Evolutionary conservation across 1,140 invertebrate genomes (phyloP).

Genomic region (Fopius arisanus): DNA sequence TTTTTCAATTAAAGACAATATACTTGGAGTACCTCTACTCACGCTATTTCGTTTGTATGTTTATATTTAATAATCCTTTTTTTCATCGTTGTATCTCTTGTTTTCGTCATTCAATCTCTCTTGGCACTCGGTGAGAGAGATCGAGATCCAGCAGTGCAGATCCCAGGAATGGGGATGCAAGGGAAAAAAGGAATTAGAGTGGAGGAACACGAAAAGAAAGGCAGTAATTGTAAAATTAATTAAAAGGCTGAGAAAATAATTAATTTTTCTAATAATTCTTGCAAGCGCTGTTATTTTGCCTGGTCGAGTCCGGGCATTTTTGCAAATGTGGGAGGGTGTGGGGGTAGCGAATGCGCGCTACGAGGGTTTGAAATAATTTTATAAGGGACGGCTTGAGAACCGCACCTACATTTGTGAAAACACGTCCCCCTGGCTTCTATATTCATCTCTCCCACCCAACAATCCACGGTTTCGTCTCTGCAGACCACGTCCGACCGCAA

Average conservation of each 20-base stretch:
- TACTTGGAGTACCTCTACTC: not conserved
- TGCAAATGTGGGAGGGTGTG: not conserved
- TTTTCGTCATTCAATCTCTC: constrained; percentile 23
- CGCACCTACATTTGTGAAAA: constrained; percentile 60
- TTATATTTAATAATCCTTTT: not conserved
- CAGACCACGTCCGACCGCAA: constrained; percentile 53
- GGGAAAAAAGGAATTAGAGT: not conserved
- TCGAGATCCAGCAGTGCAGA: not conserved
- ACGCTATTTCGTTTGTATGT: not conserved
- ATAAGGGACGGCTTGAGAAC: constrained; percentile 59
- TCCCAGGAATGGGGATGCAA: not conserved
- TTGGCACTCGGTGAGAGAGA: not conserved
- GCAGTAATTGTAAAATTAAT: constrained; percentile 64
- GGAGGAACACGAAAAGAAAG: constrained; percentile 24
- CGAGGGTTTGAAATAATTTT: constrained; percentile 61
- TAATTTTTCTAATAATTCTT: constrained; percentile 66
- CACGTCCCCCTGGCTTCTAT: not conserved
- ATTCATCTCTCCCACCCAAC: constrained; percentile 20
- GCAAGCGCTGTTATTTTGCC: constrained; percentile 46
- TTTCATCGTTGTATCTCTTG: not conserved
- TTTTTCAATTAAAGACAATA: constrained; percentile 3
- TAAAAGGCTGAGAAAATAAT: constrained; percentile 64
- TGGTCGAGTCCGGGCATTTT: not conserved
- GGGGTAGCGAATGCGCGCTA: constrained; percentile 23
- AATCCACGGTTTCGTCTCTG: constrained; percentile 40